Conservation (phyloP, 2,797 vertebrate genomes). For the Epinephelus awoara region DNA sequence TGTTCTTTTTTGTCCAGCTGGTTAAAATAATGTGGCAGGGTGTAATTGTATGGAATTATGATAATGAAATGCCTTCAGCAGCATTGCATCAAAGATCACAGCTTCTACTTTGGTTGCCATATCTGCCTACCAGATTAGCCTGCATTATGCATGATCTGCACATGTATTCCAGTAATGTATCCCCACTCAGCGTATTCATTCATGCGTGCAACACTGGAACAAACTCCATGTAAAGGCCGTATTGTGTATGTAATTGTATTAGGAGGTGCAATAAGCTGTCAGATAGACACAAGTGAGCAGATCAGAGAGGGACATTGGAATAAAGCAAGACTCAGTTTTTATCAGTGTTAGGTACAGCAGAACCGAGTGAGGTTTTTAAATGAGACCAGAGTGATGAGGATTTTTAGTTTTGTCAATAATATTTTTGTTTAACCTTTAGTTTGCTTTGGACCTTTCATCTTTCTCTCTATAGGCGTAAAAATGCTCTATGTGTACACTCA, state of each 20-base stretch:
- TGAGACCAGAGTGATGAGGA: not conserved
- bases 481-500: not conserved
- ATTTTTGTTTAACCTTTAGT: not conserved
- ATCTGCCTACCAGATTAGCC: conserved; percentile 47
- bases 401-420: not conserved
- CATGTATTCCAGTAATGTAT: conserved; percentile 32
- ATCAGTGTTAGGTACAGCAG: not conserved
- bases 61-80: conserved; percentile 45
- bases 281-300: conserved; percentile 5
- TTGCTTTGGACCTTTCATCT: not conserved
- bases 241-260: conserved; percentile 29
- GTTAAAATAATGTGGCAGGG: conserved; percentile 23
- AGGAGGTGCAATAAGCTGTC: conserved; percentile 12
- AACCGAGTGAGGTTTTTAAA: not conserved
- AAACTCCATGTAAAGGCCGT: conserved; percentile 5
- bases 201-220: conserved; percentile 4
- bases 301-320: conserved; percentile 2
- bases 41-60: conserved; percentile 53
- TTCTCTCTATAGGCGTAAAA: not conserved
- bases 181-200: conserved; percentile 10
- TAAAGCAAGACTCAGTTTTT: not conserved
- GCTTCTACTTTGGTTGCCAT: conserved; percentile 48
- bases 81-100: conserved; percentile 53
- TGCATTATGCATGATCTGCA: conserved; percentile 48
- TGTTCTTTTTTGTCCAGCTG: not conserved